phyloP scores from a whole-genome alignment of 2,797 vertebrate species.

The Saxicola maurus region DNA sequence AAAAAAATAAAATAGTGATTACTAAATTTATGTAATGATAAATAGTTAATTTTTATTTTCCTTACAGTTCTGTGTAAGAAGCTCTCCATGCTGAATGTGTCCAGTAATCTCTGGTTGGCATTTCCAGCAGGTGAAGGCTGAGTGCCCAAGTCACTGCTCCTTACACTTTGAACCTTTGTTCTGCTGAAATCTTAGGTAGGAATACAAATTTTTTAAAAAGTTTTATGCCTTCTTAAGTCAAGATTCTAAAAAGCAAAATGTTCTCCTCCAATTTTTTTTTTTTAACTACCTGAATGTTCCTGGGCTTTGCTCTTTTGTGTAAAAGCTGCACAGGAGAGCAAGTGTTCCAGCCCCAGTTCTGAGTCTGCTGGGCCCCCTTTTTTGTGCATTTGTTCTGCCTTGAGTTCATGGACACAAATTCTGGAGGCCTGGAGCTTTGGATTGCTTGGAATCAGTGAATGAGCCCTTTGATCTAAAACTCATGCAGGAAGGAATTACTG shows the following conservation, averaged over 20 bases:
- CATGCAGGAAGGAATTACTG: neutral
- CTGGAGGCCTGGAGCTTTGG: neutral
- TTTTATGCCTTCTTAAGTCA: neutral
- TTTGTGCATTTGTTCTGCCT: neutral
- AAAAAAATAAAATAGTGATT: neutral
- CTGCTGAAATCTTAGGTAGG: neutral
- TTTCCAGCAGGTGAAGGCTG: neutral
- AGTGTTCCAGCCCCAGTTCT: neutral
- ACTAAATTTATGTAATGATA: neutral
- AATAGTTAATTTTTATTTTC: neutral
- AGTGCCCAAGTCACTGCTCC: neutral
- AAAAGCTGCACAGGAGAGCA: neutral
- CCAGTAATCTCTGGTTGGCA: neutral
- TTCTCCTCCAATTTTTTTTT: neutral
- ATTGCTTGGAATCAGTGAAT: neutral
- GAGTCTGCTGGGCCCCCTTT: neutral
- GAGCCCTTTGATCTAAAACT: slow-evolving; percentile 30
- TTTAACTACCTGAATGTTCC: neutral
- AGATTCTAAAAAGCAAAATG: neutral
- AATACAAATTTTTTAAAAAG: neutral
- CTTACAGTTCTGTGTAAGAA: neutral
- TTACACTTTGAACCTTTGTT: neutral
- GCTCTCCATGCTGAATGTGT: neutral
- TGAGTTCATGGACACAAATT: neutral
- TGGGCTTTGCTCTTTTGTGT: neutral